Conservation (phyloP, 37 sponge, comb jelly and placozoan genomes). For the Cliona cf. orientalis region DNA sequence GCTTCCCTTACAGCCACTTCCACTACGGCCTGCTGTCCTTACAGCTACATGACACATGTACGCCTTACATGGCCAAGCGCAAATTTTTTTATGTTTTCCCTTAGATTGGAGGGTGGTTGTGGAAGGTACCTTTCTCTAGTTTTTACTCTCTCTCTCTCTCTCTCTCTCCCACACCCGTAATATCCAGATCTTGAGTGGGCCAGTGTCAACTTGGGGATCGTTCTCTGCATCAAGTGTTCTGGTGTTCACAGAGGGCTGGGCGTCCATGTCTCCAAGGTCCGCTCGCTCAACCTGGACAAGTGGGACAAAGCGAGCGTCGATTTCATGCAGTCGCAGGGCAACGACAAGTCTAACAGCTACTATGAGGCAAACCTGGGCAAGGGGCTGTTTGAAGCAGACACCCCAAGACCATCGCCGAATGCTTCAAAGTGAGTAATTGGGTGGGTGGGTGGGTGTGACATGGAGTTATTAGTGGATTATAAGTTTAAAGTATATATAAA, state of each 20-base stretch:
- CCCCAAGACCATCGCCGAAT: slow-evolving; percentile 58
- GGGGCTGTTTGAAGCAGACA: slow-evolving; percentile 8
- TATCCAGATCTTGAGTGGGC: slow-evolving; percentile 93
- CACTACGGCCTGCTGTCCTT: too few species aligned
- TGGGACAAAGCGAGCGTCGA: slow-evolving; percentile 75
- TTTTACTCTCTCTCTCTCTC: too few species aligned
- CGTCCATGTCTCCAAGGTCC: slow-evolving; percentile 88
- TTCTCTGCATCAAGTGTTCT: slow-evolving; percentile 87
- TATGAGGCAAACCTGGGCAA: slow-evolving; percentile 72
- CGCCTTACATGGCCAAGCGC: too few species aligned
- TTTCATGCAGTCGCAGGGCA: slow-evolving; percentile 87
- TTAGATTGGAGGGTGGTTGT: too few species aligned
- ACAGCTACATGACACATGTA: too few species aligned
- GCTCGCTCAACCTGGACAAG: slow-evolving; percentile 84
- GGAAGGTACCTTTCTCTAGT: too few species aligned
- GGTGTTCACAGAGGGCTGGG: slow-evolving; percentile 90
- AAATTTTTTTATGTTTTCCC: too few species aligned
- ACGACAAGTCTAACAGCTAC: slow-evolving; percentile 72
- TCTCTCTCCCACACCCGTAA: neutral
- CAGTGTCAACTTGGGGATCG: slow-evolving; percentile 89
- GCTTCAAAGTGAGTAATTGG: slow-evolving; percentile 65
- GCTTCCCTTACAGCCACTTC: too few species aligned
- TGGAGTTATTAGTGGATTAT: too few species aligned
- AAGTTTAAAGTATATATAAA: too few species aligned
- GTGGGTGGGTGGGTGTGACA: neutral